Evolutionary conservation across 2,888 invertebrate species (phyloP), one percentile per base, ranked within the genome.

Genomic region (Melieria picta): DNA sequence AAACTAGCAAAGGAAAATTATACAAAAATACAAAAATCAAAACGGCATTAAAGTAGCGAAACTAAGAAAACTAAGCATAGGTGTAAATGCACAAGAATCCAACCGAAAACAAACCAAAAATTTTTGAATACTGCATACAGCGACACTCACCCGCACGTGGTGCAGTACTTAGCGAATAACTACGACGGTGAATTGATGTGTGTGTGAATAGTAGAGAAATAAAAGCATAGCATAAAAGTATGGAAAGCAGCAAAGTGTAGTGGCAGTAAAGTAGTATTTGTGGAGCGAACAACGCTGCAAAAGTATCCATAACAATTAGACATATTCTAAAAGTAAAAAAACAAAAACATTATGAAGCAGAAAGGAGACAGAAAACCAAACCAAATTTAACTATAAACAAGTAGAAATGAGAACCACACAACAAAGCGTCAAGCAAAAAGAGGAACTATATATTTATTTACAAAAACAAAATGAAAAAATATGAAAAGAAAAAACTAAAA

Each of bases 391-490:
- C n/a, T 7, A n/a, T 42, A 30, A 52, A 62, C 7, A 10, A 10
- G 13, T 13, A 4, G 48, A 60, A 7, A 60, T 52, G 10, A 16
- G 48, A 50, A 50, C 47, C 16, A 66, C 2, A 10, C 13, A 48
- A 48, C 7, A 61, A 58, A 67, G n/a, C 47, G 10, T 16, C 45
- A 30, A 50, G 7, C 7, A 42, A 9, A 30, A 48, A 4, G 9
- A 47, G 48, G 4, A 13, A 46, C 57, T 60, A 66, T 66, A 48
- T 69, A 69, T 63, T 63, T 69, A 63, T 63, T 69, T 69, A 69
- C 56, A 56, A 42, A 63, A n/a, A 42, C 13, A 67, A 60, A 60
- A 58, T 7, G 13, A 58, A 48, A 57, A 55, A 66, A 7, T 10
- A 45, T 55, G 4, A 30, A 65, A 13, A 13, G 55, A 45, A 55